Conservation (phyloP, 2,113 vertebrate genomes). For the Notarius lentiginosus region DNA sequence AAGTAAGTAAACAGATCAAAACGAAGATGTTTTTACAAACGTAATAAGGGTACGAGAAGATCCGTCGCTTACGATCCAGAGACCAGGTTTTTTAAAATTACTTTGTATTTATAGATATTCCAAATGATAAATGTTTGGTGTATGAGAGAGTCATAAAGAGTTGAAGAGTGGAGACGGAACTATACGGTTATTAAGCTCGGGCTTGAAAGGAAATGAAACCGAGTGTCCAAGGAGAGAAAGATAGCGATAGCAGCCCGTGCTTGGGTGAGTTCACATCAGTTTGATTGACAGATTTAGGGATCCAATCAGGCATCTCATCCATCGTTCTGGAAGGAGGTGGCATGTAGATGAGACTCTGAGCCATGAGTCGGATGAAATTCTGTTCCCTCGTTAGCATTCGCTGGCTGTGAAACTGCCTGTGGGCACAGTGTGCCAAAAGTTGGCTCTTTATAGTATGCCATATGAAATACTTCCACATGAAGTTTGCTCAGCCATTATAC, state of each 20-base stretch:
- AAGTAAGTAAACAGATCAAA: slow-evolving; percentile 53
- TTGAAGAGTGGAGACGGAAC: neutral
- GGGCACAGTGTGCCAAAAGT: slow-evolving; percentile 23
- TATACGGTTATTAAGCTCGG: neutral
- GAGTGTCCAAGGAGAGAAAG: neutral
- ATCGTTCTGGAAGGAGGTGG: neutral
- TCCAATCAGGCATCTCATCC: slow-evolving; percentile 23
- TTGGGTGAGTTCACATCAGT: slow-evolving; percentile 18
- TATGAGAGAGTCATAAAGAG: neutral
- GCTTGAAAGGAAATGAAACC: slow-evolving; percentile 18
- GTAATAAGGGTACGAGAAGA: slow-evolving; percentile 57
- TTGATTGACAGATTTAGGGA: slow-evolving; percentile 24
- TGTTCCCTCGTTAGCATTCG: slow-evolving; percentile 17
- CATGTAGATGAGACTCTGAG: neutral
- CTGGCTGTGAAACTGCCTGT: neutral
- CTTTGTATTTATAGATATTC: slow-evolving; percentile 56
- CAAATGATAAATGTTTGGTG: slow-evolving; percentile 52
- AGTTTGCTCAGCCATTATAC: slow-evolving; percentile 14
- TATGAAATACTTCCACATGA: slow-evolving; percentile 18
- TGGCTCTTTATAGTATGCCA: neutral
- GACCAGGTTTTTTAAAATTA: slow-evolving; percentile 33
- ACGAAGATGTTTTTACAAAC: slow-evolving; percentile 55
- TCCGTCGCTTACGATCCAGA: slow-evolving; percentile 55
- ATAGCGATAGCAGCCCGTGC: neutral
- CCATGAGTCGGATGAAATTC: neutral